Evolutionary conservation across 1,140 invertebrate species (phyloP).

Genomic region (Aphaenogaster ashmeadi): DNA sequence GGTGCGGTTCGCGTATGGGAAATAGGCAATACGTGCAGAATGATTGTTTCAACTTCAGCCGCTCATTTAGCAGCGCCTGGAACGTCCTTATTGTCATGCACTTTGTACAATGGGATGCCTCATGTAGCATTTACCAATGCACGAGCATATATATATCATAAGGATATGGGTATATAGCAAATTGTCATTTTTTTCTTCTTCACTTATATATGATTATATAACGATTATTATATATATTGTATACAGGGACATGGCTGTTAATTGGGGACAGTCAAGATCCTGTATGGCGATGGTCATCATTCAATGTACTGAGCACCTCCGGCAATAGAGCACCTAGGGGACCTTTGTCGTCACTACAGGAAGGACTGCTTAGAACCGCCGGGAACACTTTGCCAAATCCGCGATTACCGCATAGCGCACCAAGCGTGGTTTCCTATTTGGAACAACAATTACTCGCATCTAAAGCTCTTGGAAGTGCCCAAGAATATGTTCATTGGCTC

Average conservation of each 20-base stretch:
- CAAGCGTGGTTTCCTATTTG: slow-evolving; percentile 90
- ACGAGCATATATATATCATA: slow-evolving; percentile 85
- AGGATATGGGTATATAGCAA: slow-evolving; percentile 83
- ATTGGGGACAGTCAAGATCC: slow-evolving; percentile 87
- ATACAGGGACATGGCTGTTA: slow-evolving; percentile 85
- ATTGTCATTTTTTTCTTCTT: neutral
- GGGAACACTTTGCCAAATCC: slow-evolving; percentile 81
- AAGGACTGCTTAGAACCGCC: slow-evolving; percentile 82
- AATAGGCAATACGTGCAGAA: slow-evolving; percentile 81
- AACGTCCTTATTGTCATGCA: slow-evolving; percentile 82
- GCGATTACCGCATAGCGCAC: slow-evolving; percentile 82
- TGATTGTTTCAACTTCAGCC: slow-evolving; percentile 84
- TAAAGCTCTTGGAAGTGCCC: slow-evolving; percentile 89
- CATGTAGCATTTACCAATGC: slow-evolving; percentile 85
- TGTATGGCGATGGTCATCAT: slow-evolving; percentile 85
- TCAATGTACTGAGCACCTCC: slow-evolving; percentile 80
- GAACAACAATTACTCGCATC: slow-evolving; percentile 92
- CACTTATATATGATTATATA: slow-evolving; percentile 10
- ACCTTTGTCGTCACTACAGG: slow-evolving; percentile 83
- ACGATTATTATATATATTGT: neutral
- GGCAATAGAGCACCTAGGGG: slow-evolving; percentile 80
- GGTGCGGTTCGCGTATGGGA: slow-evolving; percentile 86
- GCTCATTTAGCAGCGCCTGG: slow-evolving; percentile 84
- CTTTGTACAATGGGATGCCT: slow-evolving; percentile 85
- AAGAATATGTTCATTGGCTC: slow-evolving; percentile 94